Base-by-base conservation (phyloP, 2,113 vertebrate genomes). In the Sylvilagus bachmani region DNA sequence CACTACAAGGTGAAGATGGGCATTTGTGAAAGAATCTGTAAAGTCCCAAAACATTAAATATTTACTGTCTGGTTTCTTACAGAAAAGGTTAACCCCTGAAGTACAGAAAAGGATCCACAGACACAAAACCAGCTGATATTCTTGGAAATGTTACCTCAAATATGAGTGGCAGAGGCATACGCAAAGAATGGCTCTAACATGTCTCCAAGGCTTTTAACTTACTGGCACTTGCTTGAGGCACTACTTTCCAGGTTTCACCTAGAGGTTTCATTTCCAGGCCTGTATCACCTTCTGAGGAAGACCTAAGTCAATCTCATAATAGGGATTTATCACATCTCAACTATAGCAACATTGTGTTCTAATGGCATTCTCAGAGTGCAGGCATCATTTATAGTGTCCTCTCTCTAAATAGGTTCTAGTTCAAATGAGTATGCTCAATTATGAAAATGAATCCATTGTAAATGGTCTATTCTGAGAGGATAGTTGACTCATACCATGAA, bases 391-490 rank as follows among this genome's bases (percentile, higher is more conserved):
- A 19, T 80, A 70, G 0, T 69, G n/a, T 94, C 87, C 81, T 77
- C 66, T 91, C 87, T 91, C 87, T 89, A 94, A 95, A 83, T 83
- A 94, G 75, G 55, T 86, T 95, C 71, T 75, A 7, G 44, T 93
- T 64, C 75, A 87, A 93, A 49, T 53, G 70, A 79, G 22, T 53
- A 94, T 51, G 61, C 36, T 86, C 74, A 93, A 62, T 91, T 94
- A 87, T 36, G 61, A 93, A 93, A 96, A 94, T 77, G 17, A 89
- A 75, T 90, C 86, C 33, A 58, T 75, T 91, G 11, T 53, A 89
- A 95, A 84, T 14, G 93, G 49, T 25, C 83, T 58, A 12, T 21
- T 94, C 69, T 89, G 44, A 6, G 29, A 64, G 13, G 24, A 64
- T 3, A 81, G 69, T 74, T 21, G 33, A 86, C 77, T 93, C 16